phyloP scores from a whole-genome alignment of 2,113 vertebrate species.

The Heliornis fulica region DNA sequence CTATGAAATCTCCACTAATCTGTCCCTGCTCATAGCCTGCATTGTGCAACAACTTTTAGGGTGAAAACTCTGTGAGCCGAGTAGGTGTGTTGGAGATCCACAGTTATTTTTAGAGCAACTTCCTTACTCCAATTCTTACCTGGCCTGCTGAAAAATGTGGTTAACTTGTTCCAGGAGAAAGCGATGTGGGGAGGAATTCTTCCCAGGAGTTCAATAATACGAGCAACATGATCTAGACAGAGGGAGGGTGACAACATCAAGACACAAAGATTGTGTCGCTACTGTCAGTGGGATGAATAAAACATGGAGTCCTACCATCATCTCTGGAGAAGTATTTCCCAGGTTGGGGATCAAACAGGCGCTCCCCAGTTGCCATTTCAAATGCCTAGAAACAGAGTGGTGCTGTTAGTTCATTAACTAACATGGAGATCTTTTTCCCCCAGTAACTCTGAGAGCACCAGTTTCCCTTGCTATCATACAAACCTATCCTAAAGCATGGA shows the following conservation, averaged over 20 bases:
- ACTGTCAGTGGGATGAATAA: neutral
- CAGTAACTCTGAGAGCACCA: neutral
- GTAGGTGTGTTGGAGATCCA: neutral
- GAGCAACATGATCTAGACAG: slow-evolving; percentile 81
- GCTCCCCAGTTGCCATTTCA: slow-evolving; percentile 83
- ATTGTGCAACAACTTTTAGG: neutral
- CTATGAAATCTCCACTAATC: neutral
- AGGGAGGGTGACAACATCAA: neutral
- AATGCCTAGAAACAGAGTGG: slow-evolving; percentile 76
- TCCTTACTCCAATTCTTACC: slow-evolving; percentile 60
- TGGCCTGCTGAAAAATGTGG: slow-evolving; percentile 80
- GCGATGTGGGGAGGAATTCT: slow-evolving; percentile 78
- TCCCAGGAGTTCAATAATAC: slow-evolving; percentile 84
- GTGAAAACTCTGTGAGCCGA: neutral
- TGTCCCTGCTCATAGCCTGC: neutral
- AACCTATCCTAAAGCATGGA: neutral
- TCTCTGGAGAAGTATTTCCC: slow-evolving; percentile 79
- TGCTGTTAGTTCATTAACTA: neutral
- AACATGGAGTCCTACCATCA: slow-evolving; percentile 75
- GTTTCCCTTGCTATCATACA: neutral
- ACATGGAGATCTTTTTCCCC: neutral
- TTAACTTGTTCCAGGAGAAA: slow-evolving; percentile 79
- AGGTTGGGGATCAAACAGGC: slow-evolving; percentile 82
- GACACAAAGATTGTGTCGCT: neutral
- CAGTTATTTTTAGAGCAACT: neutral